A percentile compares a stretch with the other conserved stretches of the same genome.
These are phyloP conservation scores for Lamprologus ornatipinnis DNA, from an alignment of 2,113 vertebrate genomes.

Conservation along the genomic window DNA sequence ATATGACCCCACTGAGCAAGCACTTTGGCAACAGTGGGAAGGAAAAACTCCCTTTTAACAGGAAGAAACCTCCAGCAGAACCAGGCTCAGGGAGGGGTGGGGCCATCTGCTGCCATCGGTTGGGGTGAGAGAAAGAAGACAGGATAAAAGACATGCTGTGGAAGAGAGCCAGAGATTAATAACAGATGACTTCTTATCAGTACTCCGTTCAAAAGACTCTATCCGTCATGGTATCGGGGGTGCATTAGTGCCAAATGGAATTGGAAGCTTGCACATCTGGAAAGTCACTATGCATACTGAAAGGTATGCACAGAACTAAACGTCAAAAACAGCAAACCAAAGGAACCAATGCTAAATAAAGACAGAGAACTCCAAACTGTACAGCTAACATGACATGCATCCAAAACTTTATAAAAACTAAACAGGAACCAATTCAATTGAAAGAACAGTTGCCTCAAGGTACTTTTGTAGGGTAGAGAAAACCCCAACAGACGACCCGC, in stretches of 20 bases:
- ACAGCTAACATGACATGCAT: rapidly evolving
- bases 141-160: neutral
- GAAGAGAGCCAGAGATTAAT: neutral
- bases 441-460: neutral
- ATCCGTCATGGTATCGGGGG: neutral
- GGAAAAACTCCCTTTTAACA: neutral
- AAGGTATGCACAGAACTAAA: neutral
- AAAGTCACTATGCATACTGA: neutral
- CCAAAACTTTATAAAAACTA: neutral
- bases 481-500: rapidly evolving
- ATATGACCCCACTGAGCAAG: neutral
- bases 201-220: neutral
- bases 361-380: neutral
- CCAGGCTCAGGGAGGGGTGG: no score
- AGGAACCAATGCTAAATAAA: neutral
- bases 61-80: neutral
- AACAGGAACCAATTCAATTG: neutral
- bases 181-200: neutral
- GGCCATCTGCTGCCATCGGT: rapidly evolving
- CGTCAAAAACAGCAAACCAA: neutral
- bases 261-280: neutral
- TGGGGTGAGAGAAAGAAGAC: neutral
- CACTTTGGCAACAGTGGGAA: rapidly evolving
- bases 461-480: neutral
- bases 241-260: neutral